Evolutionary conservation across 2,797 vertebrate genomes (phyloP), one percentile per base, ranked within the genome.

Genomic region (Hapalemur alaotrensis): DNA sequence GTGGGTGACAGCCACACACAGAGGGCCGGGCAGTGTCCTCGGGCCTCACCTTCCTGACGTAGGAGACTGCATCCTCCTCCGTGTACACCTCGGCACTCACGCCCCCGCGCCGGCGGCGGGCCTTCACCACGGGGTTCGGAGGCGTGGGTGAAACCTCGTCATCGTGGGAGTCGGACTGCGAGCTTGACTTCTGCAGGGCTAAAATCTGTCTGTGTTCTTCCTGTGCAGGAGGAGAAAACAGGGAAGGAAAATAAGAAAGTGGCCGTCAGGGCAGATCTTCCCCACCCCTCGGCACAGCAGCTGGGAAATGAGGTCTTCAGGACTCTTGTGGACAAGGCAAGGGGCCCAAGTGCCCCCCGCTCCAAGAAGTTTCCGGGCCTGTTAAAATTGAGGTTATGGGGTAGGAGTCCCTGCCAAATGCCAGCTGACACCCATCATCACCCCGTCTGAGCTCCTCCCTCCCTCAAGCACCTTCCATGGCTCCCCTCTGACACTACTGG

Each of bases 81-180:
- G 99, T 99, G 98, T 99, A 99, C 93, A 99, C 99, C 96, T 99
- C 99, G 0, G 99, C 99, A 0, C 99, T 99, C 98, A 99, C 99
- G 0, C 99, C 99, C 2, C 99, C 99, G 15, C 99, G 98, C 96
- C 99, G 98, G 94, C 99, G 99, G 2, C 99, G 99, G 7, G 99
- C 99, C 98, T 99, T 99, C 91, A 99, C 99, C 91, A 99, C 99
- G 0, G 99, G 99, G 98, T 99, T 99, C 2, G 99, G 99, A 0
- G 99, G 99, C 7, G 99, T 99, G 18, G 99, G 99, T 32, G 99
- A 99, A 70, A 99, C 98, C 97, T 99, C 99, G 76, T 99, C 99
- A 0, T 99, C 99, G 0, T 99, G 99, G 7, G 99, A 99, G 95
- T 99, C 99, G 0, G 99, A 99, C 98, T 99, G 99, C 32, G 99